Conservation (phyloP, 53 echinoderm and acorn worm species). For the Pentamera pediparva region DNA sequence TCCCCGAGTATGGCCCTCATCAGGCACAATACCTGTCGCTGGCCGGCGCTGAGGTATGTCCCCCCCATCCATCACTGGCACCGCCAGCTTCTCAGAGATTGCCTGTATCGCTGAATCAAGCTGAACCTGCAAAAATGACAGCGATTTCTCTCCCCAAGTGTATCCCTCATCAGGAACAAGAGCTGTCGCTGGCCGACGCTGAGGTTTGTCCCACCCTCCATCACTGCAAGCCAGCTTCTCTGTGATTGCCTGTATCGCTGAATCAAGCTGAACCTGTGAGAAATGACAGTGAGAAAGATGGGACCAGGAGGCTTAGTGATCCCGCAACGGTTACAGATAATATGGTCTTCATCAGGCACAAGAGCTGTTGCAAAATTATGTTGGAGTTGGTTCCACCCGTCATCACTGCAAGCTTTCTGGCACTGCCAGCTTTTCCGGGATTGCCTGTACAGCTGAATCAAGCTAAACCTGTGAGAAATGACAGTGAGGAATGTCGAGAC, state of each 20-base stretch:
- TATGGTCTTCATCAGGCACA: too few relatives aligned
- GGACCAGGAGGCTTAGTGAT: too few relatives aligned
- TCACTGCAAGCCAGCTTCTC: slow-evolving; percentile 17
- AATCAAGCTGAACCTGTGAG: slow-evolving; percentile 11
- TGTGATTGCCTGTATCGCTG: slow-evolving; percentile 3
- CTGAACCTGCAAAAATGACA: too few relatives aligned
- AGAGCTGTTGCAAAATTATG: slow-evolving; percentile 18
- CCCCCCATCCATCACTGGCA: slow-evolving; percentile 17
- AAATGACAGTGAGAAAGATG: neutral
- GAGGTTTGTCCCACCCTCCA: slow-evolving; percentile 25
- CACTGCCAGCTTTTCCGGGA: too few relatives aligned
- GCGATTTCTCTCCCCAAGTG: too few relatives aligned
- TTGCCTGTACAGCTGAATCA: neutral
- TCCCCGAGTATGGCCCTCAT: slow-evolving; percentile 35
- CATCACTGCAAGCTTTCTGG: slow-evolving; percentile 3
- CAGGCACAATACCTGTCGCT: slow-evolving; percentile 29
- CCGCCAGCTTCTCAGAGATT: slow-evolving; percentile 16
- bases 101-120: slow-evolving; percentile 7
- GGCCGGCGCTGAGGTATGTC: slow-evolving; percentile 30
- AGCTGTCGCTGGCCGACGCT: slow-evolving; percentile 37
- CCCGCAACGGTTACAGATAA: too few relatives aligned
- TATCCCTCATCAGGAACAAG: too few relatives aligned
- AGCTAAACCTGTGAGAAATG: slow-evolving; percentile 26
- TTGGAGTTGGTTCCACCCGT: slow-evolving; percentile 27
- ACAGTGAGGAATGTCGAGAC: neutral